A percentile compares a stretch with the other conserved stretches of the same genome.
Evolutionary conservation across 2,797 vertebrate species (phyloP).

Genomic region (Pristis pectinata): DNA sequence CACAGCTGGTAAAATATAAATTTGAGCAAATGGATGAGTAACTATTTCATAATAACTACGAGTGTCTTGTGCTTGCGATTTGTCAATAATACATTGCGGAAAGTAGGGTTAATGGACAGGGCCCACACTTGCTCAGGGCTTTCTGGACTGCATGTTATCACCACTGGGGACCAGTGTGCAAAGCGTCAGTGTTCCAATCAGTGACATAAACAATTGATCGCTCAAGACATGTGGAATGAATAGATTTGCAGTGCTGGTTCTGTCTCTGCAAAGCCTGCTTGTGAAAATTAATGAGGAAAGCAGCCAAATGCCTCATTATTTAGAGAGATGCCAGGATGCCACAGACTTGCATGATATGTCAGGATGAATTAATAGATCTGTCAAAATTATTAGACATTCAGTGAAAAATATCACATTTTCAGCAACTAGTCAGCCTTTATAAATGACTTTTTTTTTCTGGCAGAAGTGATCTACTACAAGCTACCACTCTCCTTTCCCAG

Average conservation of each 20-base stretch:
- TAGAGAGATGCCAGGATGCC: background rate
- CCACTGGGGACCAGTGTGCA: background rate
- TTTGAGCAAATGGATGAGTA: background rate
- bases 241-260: background rate
- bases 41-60: background rate
- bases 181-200: background rate
- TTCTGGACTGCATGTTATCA: background rate
- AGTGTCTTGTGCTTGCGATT: background rate
- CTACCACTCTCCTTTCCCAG: background rate
- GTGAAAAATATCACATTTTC: slow-evolving; percentile 13
- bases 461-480: background rate
- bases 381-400: background rate
- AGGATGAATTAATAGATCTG: background rate
- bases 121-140: background rate
- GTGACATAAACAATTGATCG: background rate
- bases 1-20: background rate
- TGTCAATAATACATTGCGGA: background rate
- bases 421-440: background rate
- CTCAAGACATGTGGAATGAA: background rate
- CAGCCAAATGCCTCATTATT: slow-evolving; percentile 11
- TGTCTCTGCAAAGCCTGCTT: background rate
- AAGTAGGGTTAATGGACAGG: background rate
- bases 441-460: background rate
- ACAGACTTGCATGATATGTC: background rate
- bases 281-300: background rate